Evolutionary conservation across 2,797 vertebrate species (phyloP).

Genomic region (Girardinus metallicus): DNA sequence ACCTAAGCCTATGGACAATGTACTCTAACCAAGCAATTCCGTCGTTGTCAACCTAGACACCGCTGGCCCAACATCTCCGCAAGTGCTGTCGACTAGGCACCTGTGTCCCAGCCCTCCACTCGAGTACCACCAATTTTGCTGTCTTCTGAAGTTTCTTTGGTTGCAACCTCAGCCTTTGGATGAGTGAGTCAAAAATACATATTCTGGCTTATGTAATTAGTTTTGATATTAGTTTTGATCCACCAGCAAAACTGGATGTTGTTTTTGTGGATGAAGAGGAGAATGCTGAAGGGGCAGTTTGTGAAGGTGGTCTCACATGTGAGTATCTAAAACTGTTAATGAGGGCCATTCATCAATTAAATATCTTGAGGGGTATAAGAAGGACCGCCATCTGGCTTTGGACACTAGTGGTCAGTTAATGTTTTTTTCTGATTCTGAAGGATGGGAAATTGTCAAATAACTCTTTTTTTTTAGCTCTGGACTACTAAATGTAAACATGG

Average conservation of each 20-base stretch:
- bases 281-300: not conserved
- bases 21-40: too few relatives aligned
- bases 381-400: not conserved
- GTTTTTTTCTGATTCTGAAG: not conserved
- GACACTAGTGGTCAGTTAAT: not conserved
- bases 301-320: not conserved
- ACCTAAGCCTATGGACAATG: too few relatives aligned
- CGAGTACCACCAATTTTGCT: not conserved
- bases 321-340: too few relatives aligned
- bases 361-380: not conserved
- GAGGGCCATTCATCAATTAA: not conserved
- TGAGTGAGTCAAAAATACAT: constrained; percentile 1
- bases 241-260: not conserved
- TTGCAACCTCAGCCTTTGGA: constrained; percentile 1
- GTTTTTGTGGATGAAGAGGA: constrained; percentile 2
- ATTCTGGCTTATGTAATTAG: not conserved
- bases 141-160: not conserved
- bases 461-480: not conserved
- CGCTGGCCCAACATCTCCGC: too few relatives aligned
- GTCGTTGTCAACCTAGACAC: too few relatives aligned
- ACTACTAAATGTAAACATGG: not conserved
- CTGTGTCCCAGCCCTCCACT: constrained; percentile 4
- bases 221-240: not conserved
- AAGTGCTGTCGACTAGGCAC: not conserved
- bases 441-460: too few relatives aligned